A percentile compares a stretch with the other conserved stretches of the same genome.
Evolutionary conservation across 2,113 vertebrate species (phyloP).

Genomic region (Coreoperca whiteheadi): DNA sequence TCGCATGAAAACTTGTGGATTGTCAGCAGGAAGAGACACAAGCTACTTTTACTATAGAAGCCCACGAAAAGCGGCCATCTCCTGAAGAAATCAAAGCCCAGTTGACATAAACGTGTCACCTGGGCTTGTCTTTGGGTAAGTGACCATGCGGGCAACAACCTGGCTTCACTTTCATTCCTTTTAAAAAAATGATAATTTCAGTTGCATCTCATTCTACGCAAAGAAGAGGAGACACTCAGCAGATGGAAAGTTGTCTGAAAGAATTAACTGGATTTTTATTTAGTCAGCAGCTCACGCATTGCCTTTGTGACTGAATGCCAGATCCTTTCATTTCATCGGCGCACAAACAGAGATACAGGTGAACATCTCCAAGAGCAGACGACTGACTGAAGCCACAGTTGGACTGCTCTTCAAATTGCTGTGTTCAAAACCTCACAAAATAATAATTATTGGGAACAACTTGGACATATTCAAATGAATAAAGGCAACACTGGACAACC

Average conservation of each 20-base stretch:
- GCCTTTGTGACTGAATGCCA: too few species aligned
- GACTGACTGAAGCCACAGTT: neutral
- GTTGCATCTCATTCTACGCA: neutral
- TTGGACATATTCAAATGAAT: neutral
- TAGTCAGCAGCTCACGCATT: neutral
- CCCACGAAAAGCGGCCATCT: neutral
- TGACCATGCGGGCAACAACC: neutral
- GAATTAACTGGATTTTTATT: neutral
- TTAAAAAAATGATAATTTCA: neutral
- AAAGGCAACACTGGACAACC: neutral
- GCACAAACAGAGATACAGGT: neutral
- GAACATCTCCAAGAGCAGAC: neutral
- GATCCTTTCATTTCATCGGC: too few species aligned
- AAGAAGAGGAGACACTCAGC: neutral
- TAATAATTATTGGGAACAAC: too few species aligned
- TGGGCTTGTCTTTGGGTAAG: neutral
- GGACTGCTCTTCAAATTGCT: neutral
- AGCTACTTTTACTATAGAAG: neutral
- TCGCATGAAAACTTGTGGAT: neutral
- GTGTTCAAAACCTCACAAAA: neutral
- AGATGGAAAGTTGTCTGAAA: neutral
- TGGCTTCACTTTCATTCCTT: neutral
- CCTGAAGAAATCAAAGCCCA: neutral
- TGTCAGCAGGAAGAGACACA: neutral
- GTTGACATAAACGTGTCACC: too few species aligned